Percentiles rank a stretch among this genome's conserved stretches.
Conservation (phyloP, 1,140 invertebrate species). For the Latrodectus geometricus region DNA sequence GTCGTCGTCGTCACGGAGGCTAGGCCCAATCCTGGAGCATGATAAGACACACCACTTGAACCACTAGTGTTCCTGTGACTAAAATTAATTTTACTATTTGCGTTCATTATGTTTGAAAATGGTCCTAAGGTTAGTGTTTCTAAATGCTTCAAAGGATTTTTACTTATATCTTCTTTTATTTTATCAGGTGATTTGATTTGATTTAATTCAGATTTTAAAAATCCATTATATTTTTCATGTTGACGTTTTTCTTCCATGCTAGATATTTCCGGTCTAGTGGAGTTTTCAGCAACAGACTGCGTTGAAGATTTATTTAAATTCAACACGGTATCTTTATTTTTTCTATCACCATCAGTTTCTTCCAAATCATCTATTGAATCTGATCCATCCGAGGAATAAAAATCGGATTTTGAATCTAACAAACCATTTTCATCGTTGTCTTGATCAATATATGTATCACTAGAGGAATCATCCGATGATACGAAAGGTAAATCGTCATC, state of each 20-base stretch:
- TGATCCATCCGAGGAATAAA: slow-evolving; percentile 45
- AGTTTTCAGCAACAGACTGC: neutral
- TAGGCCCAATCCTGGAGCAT: slow-evolving; percentile 64
- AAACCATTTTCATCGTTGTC: slow-evolving; percentile 63
- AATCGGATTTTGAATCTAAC: slow-evolving; percentile 61
- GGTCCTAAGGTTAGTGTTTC: slow-evolving; percentile 84
- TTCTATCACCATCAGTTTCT: slow-evolving; percentile 39
- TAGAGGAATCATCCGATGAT: slow-evolving; percentile 64
- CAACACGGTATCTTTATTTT: neutral
- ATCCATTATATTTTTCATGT: slow-evolving; percentile 47
- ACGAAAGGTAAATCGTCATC: slow-evolving; percentile 64
- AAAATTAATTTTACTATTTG: slow-evolving; percentile 9
- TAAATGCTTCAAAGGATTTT: slow-evolving; percentile 81
- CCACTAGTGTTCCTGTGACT: neutral
- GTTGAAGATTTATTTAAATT: neutral
- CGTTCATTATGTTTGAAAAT: slow-evolving; percentile 68
- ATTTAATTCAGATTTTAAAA: slow-evolving; percentile 12
- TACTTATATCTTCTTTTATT: slow-evolving; percentile 57
- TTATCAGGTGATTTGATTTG: slow-evolving; percentile 9
- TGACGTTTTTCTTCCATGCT: neutral
- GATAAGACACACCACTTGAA: slow-evolving; percentile 63
- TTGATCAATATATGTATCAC: slow-evolving; percentile 65
- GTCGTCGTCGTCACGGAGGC: slow-evolving; percentile 54
- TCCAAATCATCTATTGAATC: slow-evolving; percentile 62
- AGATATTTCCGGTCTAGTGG: neutral